Evolutionary conservation across 2,113 vertebrate species (phyloP).

Genomic region (Dissostichus mawsoni): DNA sequence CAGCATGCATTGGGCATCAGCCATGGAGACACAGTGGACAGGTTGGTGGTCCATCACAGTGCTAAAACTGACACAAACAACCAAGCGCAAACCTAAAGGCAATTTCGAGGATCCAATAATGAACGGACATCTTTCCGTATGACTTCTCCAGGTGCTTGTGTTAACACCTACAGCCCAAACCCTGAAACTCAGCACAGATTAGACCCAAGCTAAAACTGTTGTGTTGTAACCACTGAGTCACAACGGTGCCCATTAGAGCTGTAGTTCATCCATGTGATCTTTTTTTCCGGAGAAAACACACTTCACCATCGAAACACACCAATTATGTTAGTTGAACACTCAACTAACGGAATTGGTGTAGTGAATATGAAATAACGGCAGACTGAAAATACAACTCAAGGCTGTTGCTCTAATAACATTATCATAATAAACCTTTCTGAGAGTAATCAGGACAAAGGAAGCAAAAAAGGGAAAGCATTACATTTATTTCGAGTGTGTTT

Average conservation of each 20-base stretch:
- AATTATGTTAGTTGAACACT: background rate
- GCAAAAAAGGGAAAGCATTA: background rate
- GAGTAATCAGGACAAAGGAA: background rate
- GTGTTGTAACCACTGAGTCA: background rate
- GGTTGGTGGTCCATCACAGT: background rate
- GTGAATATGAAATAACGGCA: background rate
- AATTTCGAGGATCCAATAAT: conserved; percentile 9
- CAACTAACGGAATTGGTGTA: no score
- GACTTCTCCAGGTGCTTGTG: conserved; percentile 1
- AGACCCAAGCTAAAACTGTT: background rate
- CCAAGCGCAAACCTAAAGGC: conserved; percentile 14
- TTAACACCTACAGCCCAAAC: conserved; percentile 14
- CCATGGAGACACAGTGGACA: background rate
- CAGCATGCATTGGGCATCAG: conserved; percentile 13
- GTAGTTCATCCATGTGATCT: background rate
- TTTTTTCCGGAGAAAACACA: background rate
- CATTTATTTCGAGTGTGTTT: background rate
- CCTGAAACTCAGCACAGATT: background rate
- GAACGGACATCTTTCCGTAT: background rate
- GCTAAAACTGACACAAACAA: background rate
- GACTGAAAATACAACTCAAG: background rate
- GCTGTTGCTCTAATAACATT: background rate
- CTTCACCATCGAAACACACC: background rate
- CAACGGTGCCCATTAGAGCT: background rate
- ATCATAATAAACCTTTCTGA: background rate